Conservation (phyloP, 2,113 vertebrate species). For the Strix aluco region DNA sequence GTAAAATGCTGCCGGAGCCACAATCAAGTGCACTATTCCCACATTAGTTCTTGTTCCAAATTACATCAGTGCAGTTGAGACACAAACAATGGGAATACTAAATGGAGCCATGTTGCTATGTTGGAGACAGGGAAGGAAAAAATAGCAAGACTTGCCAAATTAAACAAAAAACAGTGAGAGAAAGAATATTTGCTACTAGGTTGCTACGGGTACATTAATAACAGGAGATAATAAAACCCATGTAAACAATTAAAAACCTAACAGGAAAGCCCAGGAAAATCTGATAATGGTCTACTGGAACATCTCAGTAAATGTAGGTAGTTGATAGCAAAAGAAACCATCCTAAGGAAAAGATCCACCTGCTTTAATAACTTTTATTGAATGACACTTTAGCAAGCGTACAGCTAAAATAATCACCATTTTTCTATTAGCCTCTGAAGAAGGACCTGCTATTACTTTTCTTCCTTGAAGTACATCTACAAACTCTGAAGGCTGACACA, state of each 20-base stretch:
- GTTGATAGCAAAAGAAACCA: neutral
- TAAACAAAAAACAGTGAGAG: slow-evolving; percentile 63
- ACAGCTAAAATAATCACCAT: neutral
- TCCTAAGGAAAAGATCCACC: slow-evolving; percentile 1
- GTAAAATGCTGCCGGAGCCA: slow-evolving; percentile 54
- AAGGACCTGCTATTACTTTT: neutral
- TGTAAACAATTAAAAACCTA: slow-evolving; percentile 56
- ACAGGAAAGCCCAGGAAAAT: slow-evolving; percentile 34
- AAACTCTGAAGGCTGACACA: neutral
- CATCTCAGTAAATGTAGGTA: neutral
- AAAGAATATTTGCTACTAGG: slow-evolving; percentile 64
- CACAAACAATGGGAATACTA: slow-evolving; percentile 70
- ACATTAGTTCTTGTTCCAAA: slow-evolving; percentile 66
- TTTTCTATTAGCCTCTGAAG: neutral
- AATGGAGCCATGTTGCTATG: slow-evolving; percentile 68
- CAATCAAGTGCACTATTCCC: slow-evolving; percentile 62
- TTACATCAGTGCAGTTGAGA: slow-evolving; percentile 68
- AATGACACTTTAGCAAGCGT: neutral
- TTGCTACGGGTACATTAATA: slow-evolving; percentile 60
- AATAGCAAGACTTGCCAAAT: slow-evolving; percentile 64
- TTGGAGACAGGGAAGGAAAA: slow-evolving; percentile 66
- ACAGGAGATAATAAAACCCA: slow-evolving; percentile 54
- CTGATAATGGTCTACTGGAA: slow-evolving; percentile 13
- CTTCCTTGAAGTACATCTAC: neutral
- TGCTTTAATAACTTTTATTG: neutral